Evolutionary conservation across 2,888 invertebrate genomes (phyloP), one percentile per base, ranked within the genome.

Genomic region (Cylloceria caligata): DNA sequence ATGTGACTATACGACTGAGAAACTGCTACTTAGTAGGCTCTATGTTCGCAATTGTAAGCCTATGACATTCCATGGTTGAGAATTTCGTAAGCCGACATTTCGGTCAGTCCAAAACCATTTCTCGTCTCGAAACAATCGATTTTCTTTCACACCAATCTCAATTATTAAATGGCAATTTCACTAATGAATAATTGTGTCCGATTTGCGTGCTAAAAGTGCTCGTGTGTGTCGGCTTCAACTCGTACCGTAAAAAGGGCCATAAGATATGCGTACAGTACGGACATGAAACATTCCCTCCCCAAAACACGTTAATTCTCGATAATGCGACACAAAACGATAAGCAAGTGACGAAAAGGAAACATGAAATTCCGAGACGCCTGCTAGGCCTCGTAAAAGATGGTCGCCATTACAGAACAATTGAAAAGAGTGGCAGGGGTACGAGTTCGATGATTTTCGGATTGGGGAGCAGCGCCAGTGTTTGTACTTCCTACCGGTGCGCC

Each of bases 401-500:
- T 34, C 24, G 68, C 34, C 49, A 34, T 68, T 36, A 49, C 30
- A 4, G 52, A 52, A 24, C 5, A 24, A 52, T 52, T 24, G 24
- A 24, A 52, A 52, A 13, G 21, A 2, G 21, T 11, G 21, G 52
- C 24, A 6, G 19, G 5, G 47, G 47, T 19, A 49, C 47, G 19
- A 9, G 9, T 2, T 0, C n/a, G 16, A n/a, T 5, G 2, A 16
- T 57, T 57, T 30, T 5, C 30, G 34, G 16, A 30, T n/a, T 6
- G 30, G 1, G 27, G 6, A 30, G 49, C 52, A 52, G 52, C 52
- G 52, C 52, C 24, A 52, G 11, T 52, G 52, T 52, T 52, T 7
- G 21, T 3, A 7, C 39, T 27, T 52, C 74, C 60, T 24, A 24
- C 64, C 72, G 55, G 78, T 11, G 13, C 82, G 79, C 65, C 57